Conservation (phyloP, 2,113 vertebrate species). For the Hylia prasina region DNA sequence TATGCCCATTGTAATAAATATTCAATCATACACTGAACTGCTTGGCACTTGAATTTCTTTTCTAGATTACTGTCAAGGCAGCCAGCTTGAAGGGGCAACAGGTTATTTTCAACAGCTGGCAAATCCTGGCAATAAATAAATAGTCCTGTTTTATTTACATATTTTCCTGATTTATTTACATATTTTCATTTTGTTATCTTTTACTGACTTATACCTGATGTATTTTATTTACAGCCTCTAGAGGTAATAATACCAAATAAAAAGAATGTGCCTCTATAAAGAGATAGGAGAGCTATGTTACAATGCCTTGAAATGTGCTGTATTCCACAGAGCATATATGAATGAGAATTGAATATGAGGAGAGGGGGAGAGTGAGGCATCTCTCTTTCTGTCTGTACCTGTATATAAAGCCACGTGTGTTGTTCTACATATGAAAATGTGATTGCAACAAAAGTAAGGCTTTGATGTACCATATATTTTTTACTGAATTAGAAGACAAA, state of each 20-base stretch:
- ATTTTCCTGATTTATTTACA: slow-evolving; percentile 25
- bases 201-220: background rate
- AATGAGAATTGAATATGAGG: background rate
- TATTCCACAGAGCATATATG: background rate
- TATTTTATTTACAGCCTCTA: background rate
- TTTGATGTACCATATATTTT: background rate
- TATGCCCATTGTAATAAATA: background rate
- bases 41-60: background rate
- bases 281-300: background rate
- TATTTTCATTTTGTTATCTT: slow-evolving; percentile 8
- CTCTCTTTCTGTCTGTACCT: background rate
- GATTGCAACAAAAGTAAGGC: background rate
- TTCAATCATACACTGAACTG: background rate
- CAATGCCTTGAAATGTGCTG: background rate
- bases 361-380: background rate
- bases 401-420: background rate
- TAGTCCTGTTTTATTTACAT: slow-evolving; percentile 10
- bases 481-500: background rate
- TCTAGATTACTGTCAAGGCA: slow-evolving; percentile 4
- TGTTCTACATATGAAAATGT: background rate
- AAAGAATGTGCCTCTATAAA: background rate
- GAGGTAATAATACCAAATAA: background rate
- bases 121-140: background rate
- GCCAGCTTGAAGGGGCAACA: background rate
- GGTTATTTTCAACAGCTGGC: slow-evolving; percentile 13